phyloP scores from a whole-genome alignment of 2,888 invertebrate genomes.

The Ferdinandea cuprea region DNA sequence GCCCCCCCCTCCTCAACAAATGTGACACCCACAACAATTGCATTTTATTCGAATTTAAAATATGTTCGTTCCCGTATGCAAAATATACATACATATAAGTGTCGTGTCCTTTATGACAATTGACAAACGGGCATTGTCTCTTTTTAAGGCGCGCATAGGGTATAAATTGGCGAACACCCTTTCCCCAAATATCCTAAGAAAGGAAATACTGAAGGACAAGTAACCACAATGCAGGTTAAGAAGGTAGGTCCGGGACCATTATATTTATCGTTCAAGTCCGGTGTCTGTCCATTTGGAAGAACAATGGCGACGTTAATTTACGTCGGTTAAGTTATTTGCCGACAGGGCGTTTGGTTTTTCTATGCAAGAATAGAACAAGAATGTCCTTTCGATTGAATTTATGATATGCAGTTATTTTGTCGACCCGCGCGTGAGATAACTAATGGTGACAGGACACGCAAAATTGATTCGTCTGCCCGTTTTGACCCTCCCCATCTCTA shows the following conservation, averaged over 20 bases:
- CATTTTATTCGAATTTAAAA: not conserved
- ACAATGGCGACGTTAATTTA: not conserved
- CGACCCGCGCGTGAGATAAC: constrained; percentile 30
- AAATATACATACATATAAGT: no score
- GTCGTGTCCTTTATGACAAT: no score
- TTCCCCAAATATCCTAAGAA: not conserved
- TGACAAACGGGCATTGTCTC: no score
- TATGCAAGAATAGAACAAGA: constrained; percentile 1
- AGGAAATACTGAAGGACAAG: not conserved
- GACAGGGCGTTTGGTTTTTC: constrained; percentile 2
- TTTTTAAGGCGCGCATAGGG: no score
- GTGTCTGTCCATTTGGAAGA: not conserved
- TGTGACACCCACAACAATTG: not conserved
- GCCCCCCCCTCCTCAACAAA: constrained; percentile 6
- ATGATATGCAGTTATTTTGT: constrained; percentile 43
- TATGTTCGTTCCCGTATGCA: not conserved
- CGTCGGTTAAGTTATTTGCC: constrained; percentile 2
- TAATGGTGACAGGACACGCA: constrained; percentile 57
- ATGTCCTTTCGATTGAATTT: constrained; percentile 34
- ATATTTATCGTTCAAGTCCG: constrained; percentile 1
- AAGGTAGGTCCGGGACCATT: constrained; percentile 9
- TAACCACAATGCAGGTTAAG: constrained; percentile 15
- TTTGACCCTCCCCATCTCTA: no score
- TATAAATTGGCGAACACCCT: not conserved
- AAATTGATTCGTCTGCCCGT: constrained; percentile 38